Evolutionary conservation across 2,113 vertebrate genomes (phyloP).

Genomic region (Sinocyclocheilus grahami): DNA sequence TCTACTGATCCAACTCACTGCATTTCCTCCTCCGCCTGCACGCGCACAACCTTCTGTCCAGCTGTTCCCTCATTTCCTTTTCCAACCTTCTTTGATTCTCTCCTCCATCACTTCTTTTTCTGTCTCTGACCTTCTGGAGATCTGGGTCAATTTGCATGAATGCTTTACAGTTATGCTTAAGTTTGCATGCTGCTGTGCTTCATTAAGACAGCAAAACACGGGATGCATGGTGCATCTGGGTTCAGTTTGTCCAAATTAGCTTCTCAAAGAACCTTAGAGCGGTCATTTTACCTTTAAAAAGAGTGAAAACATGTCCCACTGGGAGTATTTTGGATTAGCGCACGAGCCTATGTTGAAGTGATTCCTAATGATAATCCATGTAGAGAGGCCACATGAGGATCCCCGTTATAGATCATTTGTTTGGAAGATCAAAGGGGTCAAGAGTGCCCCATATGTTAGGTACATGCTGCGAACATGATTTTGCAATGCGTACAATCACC

Average conservation of each 20-base stretch:
- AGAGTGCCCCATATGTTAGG: constrained; percentile 34
- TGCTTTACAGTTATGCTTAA: constrained; percentile 8
- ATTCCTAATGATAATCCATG: constrained; percentile 26
- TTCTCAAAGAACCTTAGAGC: not conserved
- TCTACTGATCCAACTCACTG: constrained; percentile 64
- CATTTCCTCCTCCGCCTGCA: constrained; percentile 51
- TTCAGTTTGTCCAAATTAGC: not conserved
- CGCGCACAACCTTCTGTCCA: constrained; percentile 28
- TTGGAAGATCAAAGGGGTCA: constrained; percentile 34
- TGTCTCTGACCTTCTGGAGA: constrained; percentile 6
- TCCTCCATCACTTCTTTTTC: constrained; percentile 1
- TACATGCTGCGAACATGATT: constrained; percentile 38
- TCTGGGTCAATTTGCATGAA: constrained; percentile 22
- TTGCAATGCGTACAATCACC: not conserved
- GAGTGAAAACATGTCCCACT: not conserved
- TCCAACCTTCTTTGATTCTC: constrained; percentile 15
- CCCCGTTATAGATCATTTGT: constrained; percentile 37
- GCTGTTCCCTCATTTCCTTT: constrained; percentile 55
- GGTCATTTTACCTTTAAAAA: not conserved
- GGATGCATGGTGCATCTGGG: constrained; percentile 15
- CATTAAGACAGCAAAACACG: constrained; percentile 52
- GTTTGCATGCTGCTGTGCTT: not conserved
- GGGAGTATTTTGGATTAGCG: constrained; percentile 16
- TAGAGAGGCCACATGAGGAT: constrained; percentile 33
- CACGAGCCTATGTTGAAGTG: constrained; percentile 10